Base-by-base conservation (phyloP, 1,140 invertebrate genomes). In the Drosophila auraria region DNA sequence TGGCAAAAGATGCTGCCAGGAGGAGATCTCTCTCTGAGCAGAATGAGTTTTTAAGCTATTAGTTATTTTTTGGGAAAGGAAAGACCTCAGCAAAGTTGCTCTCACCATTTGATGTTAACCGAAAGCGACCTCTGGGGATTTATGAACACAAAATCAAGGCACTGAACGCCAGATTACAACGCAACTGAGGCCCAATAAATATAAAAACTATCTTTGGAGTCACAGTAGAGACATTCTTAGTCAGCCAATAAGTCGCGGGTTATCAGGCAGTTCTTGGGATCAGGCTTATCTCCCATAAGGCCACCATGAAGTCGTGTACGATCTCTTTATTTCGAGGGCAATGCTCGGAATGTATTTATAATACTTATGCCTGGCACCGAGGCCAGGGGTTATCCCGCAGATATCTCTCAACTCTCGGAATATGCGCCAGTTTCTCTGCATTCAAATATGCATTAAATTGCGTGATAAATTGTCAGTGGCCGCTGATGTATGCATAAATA, bases 401-500 rank as follows among this genome's bases (percentile, higher is more conserved):
- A 61, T 68, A 63, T 78, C 50, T 57, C 51, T 70, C 36, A 53
- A 25, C 58, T 65, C 50, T 9, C 9, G 0, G 12, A 25, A 42
- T 56, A 63, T 82, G 17, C 7, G 6, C 11, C 36, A 65, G 60
- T 74, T 65, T 82, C 70, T 74, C 62, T 84, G 50, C 36, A 66
- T 61, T 77, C 60, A 70, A 81, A 81, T 84, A 56, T 81, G 84
- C 84, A 80, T 87, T 87, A 89, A 89, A 87, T 89, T 87, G 77
- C 50, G 80, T 65, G 66, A 87, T 87, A 87, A 87, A 87, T 87
- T 63, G 73, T 38, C 45, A 58, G 51, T 59, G 47, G 54, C 36
- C 47, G 57, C 38, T 79, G 81, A 83, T 83, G 65, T 76, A 83
- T 83, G 81, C 81, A 71, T 76, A 83, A 80, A 83, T 78, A 87